Conservation (phyloP, 2,888 invertebrate genomes). For the Mythimna pallens region DNA sequence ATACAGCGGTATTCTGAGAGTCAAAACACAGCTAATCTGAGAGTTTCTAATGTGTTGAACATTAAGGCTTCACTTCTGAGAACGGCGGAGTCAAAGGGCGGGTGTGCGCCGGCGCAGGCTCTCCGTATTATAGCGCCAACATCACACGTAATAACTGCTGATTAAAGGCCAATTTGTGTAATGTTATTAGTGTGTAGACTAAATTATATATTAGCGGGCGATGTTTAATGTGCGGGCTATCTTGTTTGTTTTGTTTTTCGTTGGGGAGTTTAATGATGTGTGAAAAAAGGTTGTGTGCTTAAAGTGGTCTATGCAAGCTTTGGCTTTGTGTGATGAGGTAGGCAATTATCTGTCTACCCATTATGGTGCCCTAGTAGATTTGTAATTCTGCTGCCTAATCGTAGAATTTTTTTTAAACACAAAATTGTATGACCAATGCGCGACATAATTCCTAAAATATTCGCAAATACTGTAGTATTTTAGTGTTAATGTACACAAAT, state of each 20-base stretch:
- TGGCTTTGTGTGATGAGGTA: background rate
- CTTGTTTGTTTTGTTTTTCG: slow-evolving; percentile 49
- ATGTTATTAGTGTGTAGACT: slow-evolving; percentile 60
- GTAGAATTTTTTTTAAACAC: background rate
- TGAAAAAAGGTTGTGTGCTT: slow-evolving; percentile 34
- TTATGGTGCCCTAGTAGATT: too few species aligned
- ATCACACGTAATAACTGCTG: slow-evolving; percentile 66
- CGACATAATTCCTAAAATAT: background rate
- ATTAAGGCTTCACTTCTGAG: slow-evolving; percentile 58
- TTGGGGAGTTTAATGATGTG: slow-evolving; percentile 29
- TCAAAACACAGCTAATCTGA: slow-evolving; percentile 36
- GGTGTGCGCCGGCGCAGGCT: slow-evolving; percentile 60
- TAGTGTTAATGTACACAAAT: background rate
- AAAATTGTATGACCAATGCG: background rate
- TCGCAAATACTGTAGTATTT: background rate
- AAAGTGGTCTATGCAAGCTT: slow-evolving; percentile 14
- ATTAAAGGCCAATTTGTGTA: slow-evolving; percentile 68
- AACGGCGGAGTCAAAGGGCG: slow-evolving; percentile 71
- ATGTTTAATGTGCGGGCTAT: slow-evolving; percentile 24
- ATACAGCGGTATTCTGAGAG: slow-evolving; percentile 34
- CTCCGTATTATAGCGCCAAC: slow-evolving; percentile 61
- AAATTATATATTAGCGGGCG: slow-evolving; percentile 48
- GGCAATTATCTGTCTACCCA: too few species aligned
- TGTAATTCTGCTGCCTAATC: background rate
- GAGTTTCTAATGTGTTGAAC: slow-evolving; percentile 47